phyloP scores from a whole-genome alignment of 2,113 vertebrate species.

The Zapornia atra region DNA sequence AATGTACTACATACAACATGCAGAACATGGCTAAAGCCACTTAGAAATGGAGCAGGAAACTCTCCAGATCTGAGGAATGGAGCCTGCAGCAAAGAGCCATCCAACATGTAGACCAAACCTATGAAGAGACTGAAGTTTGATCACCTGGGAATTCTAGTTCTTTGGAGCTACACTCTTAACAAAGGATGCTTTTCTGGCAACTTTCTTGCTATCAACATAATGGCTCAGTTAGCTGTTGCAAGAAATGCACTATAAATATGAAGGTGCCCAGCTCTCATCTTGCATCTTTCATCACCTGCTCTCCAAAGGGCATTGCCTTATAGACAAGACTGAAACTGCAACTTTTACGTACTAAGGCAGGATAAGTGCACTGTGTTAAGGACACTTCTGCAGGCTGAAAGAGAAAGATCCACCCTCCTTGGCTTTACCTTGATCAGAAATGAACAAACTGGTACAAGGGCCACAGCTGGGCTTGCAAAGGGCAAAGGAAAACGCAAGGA shows the following conservation, averaged over 20 bases:
- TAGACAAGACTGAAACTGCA: neutral
- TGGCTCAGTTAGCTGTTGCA: neutral
- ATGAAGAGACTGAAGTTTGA: neutral
- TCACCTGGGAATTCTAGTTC: conserved; percentile 1
- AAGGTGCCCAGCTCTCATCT: neutral
- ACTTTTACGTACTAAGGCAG: neutral
- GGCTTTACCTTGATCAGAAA: neutral
- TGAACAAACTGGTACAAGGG: neutral
- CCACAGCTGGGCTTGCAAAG: neutral
- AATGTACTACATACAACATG: neutral
- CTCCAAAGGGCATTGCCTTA: neutral
- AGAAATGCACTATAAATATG: neutral
- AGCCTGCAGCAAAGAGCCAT: neutral
- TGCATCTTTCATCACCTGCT: neutral
- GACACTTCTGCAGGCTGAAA: neutral
- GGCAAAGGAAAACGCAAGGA: neutral
- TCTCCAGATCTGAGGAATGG: neutral
- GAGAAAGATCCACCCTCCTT: neutral
- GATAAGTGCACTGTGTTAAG: neutral
- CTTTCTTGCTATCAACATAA: neutral
- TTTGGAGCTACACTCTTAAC: neutral
- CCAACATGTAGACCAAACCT: neutral
- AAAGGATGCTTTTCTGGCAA: conserved; percentile 1
- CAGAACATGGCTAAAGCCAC: neutral
- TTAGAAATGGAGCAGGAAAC: neutral